Evolutionary conservation across 1,140 invertebrate genomes (phyloP), one percentile per base, ranked within the genome.

Genomic region (Drosophila varians): DNA sequence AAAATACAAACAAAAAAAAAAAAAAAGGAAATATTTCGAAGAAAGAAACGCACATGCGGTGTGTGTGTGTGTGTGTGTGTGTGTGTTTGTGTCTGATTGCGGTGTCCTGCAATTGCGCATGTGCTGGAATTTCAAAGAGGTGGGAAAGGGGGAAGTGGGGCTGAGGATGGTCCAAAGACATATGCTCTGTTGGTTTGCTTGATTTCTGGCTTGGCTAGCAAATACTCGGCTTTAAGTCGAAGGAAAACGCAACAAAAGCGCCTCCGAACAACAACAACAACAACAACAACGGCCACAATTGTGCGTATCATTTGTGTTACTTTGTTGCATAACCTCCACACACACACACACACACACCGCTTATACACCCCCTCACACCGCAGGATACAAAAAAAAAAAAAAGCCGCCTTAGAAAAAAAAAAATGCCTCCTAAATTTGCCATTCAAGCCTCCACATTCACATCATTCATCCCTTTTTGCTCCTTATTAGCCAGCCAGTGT

Each of bases 91-190:
- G 49, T 53, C 40, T 28, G 34, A 38, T 38, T 71, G 68, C 65
- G 64, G 68, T 73, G 58, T 53, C 36, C 36, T 62, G 57, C 21
- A 26, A 70, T 62, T 84, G 78, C 78, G 78, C 78, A 83, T 83
- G 78, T 78, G 64, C 64, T 70, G 49, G 57, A 42, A 36, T 28
- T 9, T 6, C 23, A 28, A 9, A 28, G 26, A 28, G 26, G 26
- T 25, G 23, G 23, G 7, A 25, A 25, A 23, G 21, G 21, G 21
- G 5, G 26, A 2, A 7, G 26, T 7, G 26, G 26, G 21, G 21
- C 7, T 28, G 26, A n/a, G n/a, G 52, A 25, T 34, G 52, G 21
- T 42, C 66, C 46, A 21, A 73, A 73, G 70, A 64, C 57, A 64
- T 54, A 61, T 72, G 68, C 69, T 72, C 31, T 38, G 36, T 38